A percentile compares a stretch with the other conserved stretches of the same genome.
phyloP scores from a whole-genome alignment of 92 coral and sea anemone species.

The Zoanthus solanderi region DNA sequence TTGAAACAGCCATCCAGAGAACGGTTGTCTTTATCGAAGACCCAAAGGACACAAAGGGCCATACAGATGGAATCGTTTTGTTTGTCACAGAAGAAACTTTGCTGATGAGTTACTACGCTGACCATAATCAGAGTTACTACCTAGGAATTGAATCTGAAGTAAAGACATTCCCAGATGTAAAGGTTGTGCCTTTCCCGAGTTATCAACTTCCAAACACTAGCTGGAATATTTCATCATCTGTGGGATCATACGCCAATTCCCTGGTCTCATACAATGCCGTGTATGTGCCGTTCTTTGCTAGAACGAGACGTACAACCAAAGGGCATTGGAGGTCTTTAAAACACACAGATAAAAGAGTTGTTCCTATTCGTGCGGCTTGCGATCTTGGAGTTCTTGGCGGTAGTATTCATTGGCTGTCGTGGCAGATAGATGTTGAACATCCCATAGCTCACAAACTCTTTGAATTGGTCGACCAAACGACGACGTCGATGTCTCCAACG shows the following conservation, averaged over 20 bases:
- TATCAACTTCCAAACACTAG: slow-evolving; percentile 49
- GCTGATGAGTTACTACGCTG: slow-evolving; percentile 44
- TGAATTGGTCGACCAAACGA: slow-evolving; percentile 44
- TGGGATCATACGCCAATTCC: slow-evolving; percentile 81
- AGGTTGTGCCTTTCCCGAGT: slow-evolving; percentile 69
- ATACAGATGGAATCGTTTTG: slow-evolving; percentile 79
- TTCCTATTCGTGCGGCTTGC: slow-evolving; percentile 71
- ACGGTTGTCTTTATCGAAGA: slow-evolving; percentile 70
- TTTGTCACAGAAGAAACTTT: slow-evolving; percentile 76
- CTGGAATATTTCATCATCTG: slow-evolving; percentile 66
- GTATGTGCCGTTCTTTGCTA: slow-evolving; percentile 69
- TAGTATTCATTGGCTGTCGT: slow-evolving; percentile 84
- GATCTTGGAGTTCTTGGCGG: slow-evolving; percentile 74
- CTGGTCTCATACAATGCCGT: slow-evolving; percentile 86
- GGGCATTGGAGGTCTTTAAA: slow-evolving; percentile 65
- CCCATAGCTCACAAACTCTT: slow-evolving; percentile 74
- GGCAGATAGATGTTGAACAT: slow-evolving; percentile 79
- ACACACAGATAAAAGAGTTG: slow-evolving; percentile 70
- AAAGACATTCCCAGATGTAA: slow-evolving; percentile 60
- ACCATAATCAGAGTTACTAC: slow-evolving; percentile 56
- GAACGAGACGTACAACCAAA: slow-evolving; percentile 57
- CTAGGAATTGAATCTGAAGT: slow-evolving; percentile 64
- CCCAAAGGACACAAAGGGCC: slow-evolving; percentile 81
- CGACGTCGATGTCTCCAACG: background rate
- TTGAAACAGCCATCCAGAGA: slow-evolving; percentile 66